Evolutionary conservation across 1,140 invertebrate species (phyloP).

Genomic region (Solen grandis): DNA sequence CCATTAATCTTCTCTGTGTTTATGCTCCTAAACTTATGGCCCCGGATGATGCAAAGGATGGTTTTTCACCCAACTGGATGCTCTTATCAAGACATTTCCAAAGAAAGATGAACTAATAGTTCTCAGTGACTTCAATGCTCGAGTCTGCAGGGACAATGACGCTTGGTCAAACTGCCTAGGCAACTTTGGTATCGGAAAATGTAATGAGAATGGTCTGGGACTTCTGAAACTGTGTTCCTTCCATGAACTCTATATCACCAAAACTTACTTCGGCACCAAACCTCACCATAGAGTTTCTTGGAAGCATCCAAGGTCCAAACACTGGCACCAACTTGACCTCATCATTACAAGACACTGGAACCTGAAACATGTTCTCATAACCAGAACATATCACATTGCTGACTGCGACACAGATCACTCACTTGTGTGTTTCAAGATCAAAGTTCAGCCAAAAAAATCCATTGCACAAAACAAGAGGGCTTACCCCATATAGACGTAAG

Average conservation of each 20-base stretch:
- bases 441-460: slow-evolving; percentile 50
- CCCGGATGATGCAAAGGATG: slow-evolving; percentile 43
- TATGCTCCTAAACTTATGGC: slow-evolving; percentile 35
- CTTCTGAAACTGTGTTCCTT: slow-evolving; percentile 56
- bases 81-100: slow-evolving; percentile 40
- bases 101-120: slow-evolving; percentile 26
- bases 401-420: slow-evolving; percentile 60
- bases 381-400: slow-evolving; percentile 52
- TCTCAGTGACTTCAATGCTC: slow-evolving; percentile 60
- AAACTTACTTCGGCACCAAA: slow-evolving; percentile 51
- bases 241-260: slow-evolving; percentile 18
- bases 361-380: slow-evolving; percentile 21
- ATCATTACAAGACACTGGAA: slow-evolving; percentile 21
- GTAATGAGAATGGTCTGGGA: slow-evolving; percentile 59
- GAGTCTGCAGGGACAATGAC: slow-evolving; percentile 41
- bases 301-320: slow-evolving; percentile 55
- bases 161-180: slow-evolving; percentile 43
- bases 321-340: slow-evolving; percentile 60
- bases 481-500: slow-evolving; percentile 20
- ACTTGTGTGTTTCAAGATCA: slow-evolving; percentile 37
- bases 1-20: slow-evolving; percentile 52
- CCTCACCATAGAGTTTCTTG: slow-evolving; percentile 60
- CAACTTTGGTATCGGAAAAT: slow-evolving; percentile 43
- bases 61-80: slow-evolving; percentile 28
- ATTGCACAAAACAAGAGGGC: slow-evolving; percentile 6